phyloP scores from a whole-genome alignment of 2,113 vertebrate genomes.

The Semnornis frantzii region DNA sequence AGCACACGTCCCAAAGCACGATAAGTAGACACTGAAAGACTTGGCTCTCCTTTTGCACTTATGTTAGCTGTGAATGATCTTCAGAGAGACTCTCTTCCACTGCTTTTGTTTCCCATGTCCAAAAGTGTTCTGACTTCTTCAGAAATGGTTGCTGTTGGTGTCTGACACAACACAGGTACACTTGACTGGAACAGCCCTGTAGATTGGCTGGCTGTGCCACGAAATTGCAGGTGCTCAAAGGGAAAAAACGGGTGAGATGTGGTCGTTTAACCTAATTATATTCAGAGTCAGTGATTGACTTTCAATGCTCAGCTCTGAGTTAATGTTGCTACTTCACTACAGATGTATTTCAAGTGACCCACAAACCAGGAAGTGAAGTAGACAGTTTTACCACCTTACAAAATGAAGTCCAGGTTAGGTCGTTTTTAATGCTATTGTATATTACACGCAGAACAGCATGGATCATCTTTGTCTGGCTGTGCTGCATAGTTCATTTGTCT shows the following conservation, averaged over 20 bases:
- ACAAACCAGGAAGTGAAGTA: constrained; percentile 54
- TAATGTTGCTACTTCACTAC: constrained; percentile 57
- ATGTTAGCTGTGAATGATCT: constrained; percentile 34
- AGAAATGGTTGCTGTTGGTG: constrained; percentile 45
- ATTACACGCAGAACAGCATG: constrained; percentile 98
- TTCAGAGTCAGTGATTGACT: constrained; percentile 61
- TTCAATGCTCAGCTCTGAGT: constrained; percentile 63
- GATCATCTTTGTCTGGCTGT: constrained; percentile 98
- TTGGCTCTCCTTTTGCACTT: constrained; percentile 46
- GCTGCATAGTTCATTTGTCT: constrained; percentile 99
- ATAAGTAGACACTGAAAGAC: constrained; percentile 65
- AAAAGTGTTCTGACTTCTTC: constrained; percentile 35
- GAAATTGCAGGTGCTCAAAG: constrained; percentile 60
- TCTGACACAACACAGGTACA: not conserved
- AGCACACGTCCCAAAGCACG: constrained; percentile 54
- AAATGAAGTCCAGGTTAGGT: constrained; percentile 49
- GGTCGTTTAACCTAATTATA: constrained; percentile 63
- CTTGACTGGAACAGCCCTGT: constrained; percentile 57
- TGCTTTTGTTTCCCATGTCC: constrained; percentile 7
- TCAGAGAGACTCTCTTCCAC: constrained; percentile 50
- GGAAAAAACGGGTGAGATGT: constrained; percentile 55
- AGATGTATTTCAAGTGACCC: constrained; percentile 55
- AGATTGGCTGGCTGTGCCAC: constrained; percentile 53
- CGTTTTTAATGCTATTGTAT: constrained; percentile 88
- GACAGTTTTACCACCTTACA: constrained; percentile 55